Evolutionary conservation across 1,140 invertebrate genomes (phyloP).

Genomic region (Drosophila persimilis): DNA sequence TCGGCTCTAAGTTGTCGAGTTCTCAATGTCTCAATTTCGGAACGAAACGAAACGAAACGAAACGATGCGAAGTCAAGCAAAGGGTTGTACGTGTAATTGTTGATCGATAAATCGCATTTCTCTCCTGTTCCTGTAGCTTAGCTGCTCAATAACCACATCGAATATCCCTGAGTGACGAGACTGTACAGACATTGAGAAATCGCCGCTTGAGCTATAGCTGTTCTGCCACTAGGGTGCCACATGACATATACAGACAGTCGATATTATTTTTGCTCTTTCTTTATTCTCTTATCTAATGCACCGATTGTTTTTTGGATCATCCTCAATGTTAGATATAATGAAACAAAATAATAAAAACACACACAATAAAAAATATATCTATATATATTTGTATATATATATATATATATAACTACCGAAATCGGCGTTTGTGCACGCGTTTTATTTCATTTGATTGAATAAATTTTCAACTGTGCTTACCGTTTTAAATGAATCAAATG

Average conservation of each 20-base stretch:
- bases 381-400: too few species aligned
- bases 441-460: conserved; percentile 57
- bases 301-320: conserved; percentile 45
- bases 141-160: too few species aligned
- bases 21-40: conserved; percentile 48
- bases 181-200: conserved; percentile 39
- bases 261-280: conserved; percentile 29
- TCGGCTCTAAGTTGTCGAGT: conserved; percentile 49
- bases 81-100: too few species aligned
- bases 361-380: conserved; percentile 8
- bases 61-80: neutral
- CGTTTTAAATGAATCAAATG: conserved; percentile 5
- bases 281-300: conserved; percentile 52
- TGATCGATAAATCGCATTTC: neutral
- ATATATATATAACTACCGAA: conserved; percentile 19
- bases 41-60: too few species aligned
- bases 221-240: conserved; percentile 28
- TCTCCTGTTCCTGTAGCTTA: conserved; percentile 1
- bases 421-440: conserved; percentile 80
- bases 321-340: conserved; percentile 41
- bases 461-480: conserved; percentile 53
- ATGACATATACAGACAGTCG: conserved; percentile 11
- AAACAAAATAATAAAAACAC: conserved; percentile 18
- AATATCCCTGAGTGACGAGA: conserved; percentile 11
- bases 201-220: conserved; percentile 32